Percentiles rank a stretch among this genome's conserved stretches.
These are phyloP conservation scores for Nymphalis polychloros DNA, from an alignment of 2,888 invertebrate genomes.

Conservation along the genomic window DNA sequence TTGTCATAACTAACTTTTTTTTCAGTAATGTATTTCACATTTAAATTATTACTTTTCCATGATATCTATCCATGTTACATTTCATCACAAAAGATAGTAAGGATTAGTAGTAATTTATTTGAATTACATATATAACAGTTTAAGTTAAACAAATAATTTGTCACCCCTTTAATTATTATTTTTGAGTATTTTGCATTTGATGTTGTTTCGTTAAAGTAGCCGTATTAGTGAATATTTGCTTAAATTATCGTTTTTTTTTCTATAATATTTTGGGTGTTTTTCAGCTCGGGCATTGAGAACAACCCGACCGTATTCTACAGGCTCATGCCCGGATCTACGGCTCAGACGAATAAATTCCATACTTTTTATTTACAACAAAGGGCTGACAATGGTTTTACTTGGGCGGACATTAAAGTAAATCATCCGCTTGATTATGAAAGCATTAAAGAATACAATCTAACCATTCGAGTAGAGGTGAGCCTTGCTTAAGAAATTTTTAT, in stretches of 20 bases:
- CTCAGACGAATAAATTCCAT: constrained; percentile 97
- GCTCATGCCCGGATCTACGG: constrained; percentile 96
- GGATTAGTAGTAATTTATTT: background rate
- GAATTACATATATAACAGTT: background rate
- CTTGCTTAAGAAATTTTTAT: background rate
- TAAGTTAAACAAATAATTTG: constrained; percentile 2
- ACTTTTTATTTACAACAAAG: constrained; percentile 97
- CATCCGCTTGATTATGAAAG: constrained; percentile 97
- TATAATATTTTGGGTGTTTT: constrained; percentile 56
- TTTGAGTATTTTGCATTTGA: constrained; percentile 40
- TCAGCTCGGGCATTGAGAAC: constrained; percentile 97
- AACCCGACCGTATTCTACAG: constrained; percentile 98
- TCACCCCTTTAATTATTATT: constrained; percentile 24
- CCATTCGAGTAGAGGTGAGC: constrained; percentile 96
- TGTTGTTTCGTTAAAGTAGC: constrained; percentile 62
- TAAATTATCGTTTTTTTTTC: constrained; percentile 34
- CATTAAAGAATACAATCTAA: constrained; percentile 97
- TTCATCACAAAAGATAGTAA: background rate
- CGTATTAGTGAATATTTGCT: constrained; percentile 34
- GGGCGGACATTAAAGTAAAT: constrained; percentile 98
- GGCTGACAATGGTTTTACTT: constrained; percentile 94
- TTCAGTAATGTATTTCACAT: too few relatives aligned
- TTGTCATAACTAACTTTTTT: background rate
- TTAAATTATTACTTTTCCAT: background rate
- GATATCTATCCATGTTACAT: background rate